Base-by-base conservation (phyloP, 2,113 vertebrate species). In the Poicephalus gulielmi region DNA sequence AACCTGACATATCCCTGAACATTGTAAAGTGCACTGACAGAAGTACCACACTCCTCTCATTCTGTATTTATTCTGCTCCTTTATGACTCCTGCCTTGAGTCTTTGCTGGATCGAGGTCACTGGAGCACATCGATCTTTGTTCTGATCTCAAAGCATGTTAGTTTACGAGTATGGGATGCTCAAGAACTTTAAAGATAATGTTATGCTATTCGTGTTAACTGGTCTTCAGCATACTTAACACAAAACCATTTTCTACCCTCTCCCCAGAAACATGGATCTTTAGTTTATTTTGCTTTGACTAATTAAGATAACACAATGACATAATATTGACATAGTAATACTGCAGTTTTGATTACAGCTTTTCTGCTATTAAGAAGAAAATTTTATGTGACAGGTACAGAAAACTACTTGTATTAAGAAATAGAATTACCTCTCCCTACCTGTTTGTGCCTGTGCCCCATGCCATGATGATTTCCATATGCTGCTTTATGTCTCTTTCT, bases 211-310 rank as follows among this genome's bases (percentile, higher is more conserved):
- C 17, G 35, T 82, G 23, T 43, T 41, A 79, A 46, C 17, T 69
- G 27, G 2, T 31, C 33, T 50, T 63, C 59, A 52, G 44, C 31
- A 77, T 9, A 39, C 68, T 73, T 66, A 84, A 63, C 4, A 44
- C 4, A 55, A 11, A 1, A 2, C 10, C 3, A 5, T 74, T 66
- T 66, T 28, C 11, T 25, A 69, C 8, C 1, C 6, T 62, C 39
- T 57, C 20, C 10, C 1, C 5, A 25, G 67, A 41, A 30, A 7
- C 7, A 35, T 37, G 14, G 6, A 55, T 60, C 35, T 67, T 41
- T 18, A 86, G 7, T 50, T 94, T 43, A 55, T 43, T 85, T 49
- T 79, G 17, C 47, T 83, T 85, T 77, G 18, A 63, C 24, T 62
- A 83, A 81, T 78, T 67, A 88, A 92, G 44, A 24, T 28, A 77